Evolutionary conservation across 2,797 vertebrate genomes (phyloP).

Genomic region (Taeniopygia guttata): DNA sequence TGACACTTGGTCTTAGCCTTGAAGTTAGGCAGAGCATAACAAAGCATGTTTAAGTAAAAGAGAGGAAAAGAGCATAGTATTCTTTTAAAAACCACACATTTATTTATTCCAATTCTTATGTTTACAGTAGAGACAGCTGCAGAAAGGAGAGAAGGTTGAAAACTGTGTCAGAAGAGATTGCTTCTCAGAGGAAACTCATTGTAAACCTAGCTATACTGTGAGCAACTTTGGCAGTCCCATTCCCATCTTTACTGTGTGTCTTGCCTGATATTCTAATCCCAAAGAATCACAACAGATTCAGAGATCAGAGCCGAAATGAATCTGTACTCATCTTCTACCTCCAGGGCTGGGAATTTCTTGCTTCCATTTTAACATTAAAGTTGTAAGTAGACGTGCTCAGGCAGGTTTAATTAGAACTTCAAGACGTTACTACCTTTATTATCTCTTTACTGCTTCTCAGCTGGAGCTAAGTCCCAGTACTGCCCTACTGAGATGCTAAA

Average conservation of each 20-base stretch:
- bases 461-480: not conserved
- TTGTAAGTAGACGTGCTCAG: constrained; percentile 15
- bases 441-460: not conserved
- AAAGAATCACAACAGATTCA: constrained; percentile 22
- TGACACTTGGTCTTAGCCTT: not conserved
- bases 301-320: not conserved
- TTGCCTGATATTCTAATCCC: constrained; percentile 15
- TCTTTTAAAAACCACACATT: constrained; percentile 61
- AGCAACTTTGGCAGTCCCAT: not conserved
- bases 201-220: constrained; percentile 6
- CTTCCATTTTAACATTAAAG: not conserved
- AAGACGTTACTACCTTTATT: not conserved
- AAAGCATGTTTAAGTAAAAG: constrained; percentile 41
- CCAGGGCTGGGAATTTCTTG: not conserved
- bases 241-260: not conserved
- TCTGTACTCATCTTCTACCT: not conserved
- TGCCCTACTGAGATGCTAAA: not conserved
- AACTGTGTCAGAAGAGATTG: constrained; percentile 58
- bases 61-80: constrained; percentile 63
- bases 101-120: constrained; percentile 56
- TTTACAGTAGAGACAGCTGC: constrained; percentile 67
- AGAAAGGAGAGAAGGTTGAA: constrained; percentile 56
- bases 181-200: constrained; percentile 45
- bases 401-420: constrained; percentile 44
- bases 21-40: constrained; percentile 30